phyloP scores from a whole-genome alignment of 1,140 invertebrate genomes.

The Rhagoletis zephyria region DNA sequence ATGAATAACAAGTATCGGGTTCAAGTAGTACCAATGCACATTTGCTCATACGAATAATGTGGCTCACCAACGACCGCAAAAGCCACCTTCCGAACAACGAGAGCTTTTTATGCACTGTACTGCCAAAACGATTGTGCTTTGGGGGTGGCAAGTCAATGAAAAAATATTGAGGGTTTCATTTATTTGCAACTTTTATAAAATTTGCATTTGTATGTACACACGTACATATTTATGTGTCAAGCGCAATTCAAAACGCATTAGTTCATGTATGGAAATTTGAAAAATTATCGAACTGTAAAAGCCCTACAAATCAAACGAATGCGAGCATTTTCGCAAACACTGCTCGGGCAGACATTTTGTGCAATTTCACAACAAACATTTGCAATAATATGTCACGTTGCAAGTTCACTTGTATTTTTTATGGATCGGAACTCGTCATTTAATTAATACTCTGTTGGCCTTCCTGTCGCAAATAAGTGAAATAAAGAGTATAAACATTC shows the following conservation, averaged over 20 bases:
- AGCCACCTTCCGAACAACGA: neutral
- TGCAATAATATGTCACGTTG: neutral
- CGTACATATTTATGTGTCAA: neutral
- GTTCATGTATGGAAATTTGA: neutral
- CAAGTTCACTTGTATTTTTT: constrained; percentile 34
- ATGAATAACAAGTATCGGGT: neutral
- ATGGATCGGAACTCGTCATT: constrained; percentile 6
- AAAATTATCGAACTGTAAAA: neutral
- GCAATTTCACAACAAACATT: neutral
- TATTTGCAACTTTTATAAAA: neutral
- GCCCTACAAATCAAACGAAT: neutral
- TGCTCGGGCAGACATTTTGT: neutral
- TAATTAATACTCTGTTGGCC: constrained; percentile 17
- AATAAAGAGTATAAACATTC: neutral
- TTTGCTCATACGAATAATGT: neutral
- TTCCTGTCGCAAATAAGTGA: neutral
- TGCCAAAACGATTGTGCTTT: neutral
- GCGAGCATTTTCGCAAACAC: neutral
- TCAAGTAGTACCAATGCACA: neutral
- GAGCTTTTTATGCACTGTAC: neutral
- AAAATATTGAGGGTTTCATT: neutral
- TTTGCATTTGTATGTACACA: neutral
- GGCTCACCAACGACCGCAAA: neutral
- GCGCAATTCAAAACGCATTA: neutral
- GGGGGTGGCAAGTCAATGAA: neutral